Evolutionary conservation across 2,113 vertebrate species (phyloP).

Genomic region (Acanthochromis polyacanthus): DNA sequence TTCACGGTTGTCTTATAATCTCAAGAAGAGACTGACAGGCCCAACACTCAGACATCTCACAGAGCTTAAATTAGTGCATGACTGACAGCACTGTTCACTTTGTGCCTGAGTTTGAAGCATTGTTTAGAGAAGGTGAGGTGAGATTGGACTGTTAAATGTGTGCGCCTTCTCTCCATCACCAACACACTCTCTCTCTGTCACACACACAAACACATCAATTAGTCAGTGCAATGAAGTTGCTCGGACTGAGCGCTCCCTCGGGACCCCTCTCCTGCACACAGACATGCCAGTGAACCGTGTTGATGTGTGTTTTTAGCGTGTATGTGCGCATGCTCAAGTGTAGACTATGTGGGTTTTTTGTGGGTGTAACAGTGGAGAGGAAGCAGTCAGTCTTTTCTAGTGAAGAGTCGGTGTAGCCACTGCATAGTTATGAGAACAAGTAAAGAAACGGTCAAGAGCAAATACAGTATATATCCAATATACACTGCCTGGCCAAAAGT

Average conservation of each 20-base stretch:
- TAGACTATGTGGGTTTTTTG: neutral
- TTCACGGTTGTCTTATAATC: slow-evolving; percentile 62
- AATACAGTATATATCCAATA: neutral
- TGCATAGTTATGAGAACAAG: neutral
- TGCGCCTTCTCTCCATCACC: neutral
- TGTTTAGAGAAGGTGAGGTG: slow-evolving; percentile 36
- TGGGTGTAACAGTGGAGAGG: neutral
- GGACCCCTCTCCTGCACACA: slow-evolving; percentile 15
- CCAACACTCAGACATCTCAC: slow-evolving; percentile 18
- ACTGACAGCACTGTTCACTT: slow-evolving; percentile 61
- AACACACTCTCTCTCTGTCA: neutral
- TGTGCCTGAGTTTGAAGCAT: slow-evolving; percentile 27
- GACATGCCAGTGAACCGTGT: slow-evolving; percentile 30
- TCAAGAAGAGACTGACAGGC: slow-evolving; percentile 51
- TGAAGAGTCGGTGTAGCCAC: neutral
- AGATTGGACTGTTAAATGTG: slow-evolving; percentile 25
- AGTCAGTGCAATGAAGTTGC: slow-evolving; percentile 55
- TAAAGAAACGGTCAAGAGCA: neutral
- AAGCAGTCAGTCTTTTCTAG: neutral
- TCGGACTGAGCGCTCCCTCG: slow-evolving; percentile 39
- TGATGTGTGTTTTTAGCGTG: slow-evolving; percentile 6
- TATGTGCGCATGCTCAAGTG: neutral
- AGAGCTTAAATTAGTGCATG: slow-evolving; percentile 58
- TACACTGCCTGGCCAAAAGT: no score
- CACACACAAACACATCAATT: slow-evolving; percentile 51